These are phyloP conservation scores for Ptyas mucosa DNA, from an alignment of 2,113 vertebrate species.

Conservation along the genomic window DNA sequence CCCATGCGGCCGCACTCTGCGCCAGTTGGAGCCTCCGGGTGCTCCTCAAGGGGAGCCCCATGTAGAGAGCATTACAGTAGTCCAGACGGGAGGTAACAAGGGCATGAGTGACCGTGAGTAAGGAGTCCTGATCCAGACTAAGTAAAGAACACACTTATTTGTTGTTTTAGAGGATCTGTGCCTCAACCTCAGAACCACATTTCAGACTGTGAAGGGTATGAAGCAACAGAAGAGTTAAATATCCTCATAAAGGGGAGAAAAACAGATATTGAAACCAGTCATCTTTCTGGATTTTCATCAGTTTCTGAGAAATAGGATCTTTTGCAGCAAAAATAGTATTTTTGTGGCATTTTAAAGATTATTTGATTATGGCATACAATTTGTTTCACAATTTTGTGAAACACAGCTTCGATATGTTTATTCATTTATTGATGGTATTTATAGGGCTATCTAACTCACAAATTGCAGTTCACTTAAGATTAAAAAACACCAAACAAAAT, in stretches of 20 bases:
- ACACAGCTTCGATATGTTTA: not conserved
- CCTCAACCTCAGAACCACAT: not conserved
- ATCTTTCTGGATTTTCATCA: not conserved
- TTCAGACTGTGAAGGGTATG: not conserved
- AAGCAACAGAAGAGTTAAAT: not conserved
- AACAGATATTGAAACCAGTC: not conserved
- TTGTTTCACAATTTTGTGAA: not conserved
- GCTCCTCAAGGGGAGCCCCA: no score
- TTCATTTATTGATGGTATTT: not conserved
- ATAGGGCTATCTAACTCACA: not conserved
- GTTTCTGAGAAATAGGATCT: not conserved
- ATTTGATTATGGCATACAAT: not conserved
- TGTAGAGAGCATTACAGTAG: no score
- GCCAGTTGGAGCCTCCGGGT: no score
- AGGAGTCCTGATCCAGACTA: no score
- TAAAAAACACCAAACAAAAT: not conserved
- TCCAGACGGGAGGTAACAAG: no score
- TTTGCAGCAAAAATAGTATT: not conserved
- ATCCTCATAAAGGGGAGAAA: not conserved
- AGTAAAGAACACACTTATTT: not conserved
- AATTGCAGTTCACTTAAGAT: not conserved
- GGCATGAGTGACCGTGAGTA: no score
- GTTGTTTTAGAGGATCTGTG: not conserved
- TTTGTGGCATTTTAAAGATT: not conserved
- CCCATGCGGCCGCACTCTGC: no score